Conservation (phyloP, 2,888 invertebrate genomes). For the Rhingia rostrata region DNA sequence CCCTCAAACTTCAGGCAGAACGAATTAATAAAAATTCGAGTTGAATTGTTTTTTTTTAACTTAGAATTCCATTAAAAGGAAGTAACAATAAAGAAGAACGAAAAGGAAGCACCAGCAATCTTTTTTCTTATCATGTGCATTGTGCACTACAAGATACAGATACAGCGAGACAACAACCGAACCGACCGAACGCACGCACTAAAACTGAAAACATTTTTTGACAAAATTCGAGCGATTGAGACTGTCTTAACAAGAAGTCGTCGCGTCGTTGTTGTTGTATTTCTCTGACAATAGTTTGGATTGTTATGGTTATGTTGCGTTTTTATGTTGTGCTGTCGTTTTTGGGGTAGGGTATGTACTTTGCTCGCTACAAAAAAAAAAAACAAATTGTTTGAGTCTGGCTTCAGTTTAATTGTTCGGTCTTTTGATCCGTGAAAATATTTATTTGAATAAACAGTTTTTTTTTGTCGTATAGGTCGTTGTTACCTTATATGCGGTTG, state of each 20-base stretch:
- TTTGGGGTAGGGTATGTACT: constrained; percentile 35
- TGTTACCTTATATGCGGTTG: constrained; percentile 43
- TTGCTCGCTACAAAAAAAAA: neutral
- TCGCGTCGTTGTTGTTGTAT: constrained; percentile 18
- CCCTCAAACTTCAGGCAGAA: constrained; percentile 8
- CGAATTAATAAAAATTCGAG: constrained; percentile 23
- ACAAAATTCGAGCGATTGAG: constrained; percentile 62
- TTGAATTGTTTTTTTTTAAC: constrained; percentile 29
- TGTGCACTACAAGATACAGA: constrained; percentile 27
- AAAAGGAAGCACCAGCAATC: neutral
- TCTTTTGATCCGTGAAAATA: constrained; percentile 71
- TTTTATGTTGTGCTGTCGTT: constrained; percentile 25
- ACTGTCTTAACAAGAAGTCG: constrained; percentile 22
- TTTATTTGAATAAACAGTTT: constrained; percentile 59
- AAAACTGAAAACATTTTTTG: constrained; percentile 62
- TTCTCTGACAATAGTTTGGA: constrained; percentile 71
- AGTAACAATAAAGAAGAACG: constrained; percentile 11
- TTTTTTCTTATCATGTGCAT: constrained; percentile 57
- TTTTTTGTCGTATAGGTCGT: constrained; percentile 27
- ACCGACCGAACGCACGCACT: constrained; percentile 60
- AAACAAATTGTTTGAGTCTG: constrained; percentile 27
- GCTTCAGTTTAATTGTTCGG: constrained; percentile 58
- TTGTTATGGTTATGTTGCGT: constrained; percentile 44
- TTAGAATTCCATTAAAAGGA: constrained; percentile 12
- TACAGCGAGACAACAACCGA: neutral